phyloP scores from a whole-genome alignment of 2,888 invertebrate species.

The Drosophila paucipuncta region DNA sequence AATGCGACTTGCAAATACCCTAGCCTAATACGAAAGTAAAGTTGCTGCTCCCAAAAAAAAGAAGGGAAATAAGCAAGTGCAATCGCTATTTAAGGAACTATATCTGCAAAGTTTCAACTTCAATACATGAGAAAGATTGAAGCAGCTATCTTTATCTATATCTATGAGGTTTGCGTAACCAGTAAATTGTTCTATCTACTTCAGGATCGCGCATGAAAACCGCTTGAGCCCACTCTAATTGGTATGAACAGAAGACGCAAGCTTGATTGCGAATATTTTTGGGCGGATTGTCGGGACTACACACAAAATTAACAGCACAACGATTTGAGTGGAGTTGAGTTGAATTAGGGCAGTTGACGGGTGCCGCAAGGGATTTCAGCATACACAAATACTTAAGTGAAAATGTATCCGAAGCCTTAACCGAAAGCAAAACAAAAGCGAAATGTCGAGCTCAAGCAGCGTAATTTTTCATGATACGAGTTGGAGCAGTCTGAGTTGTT shows the following conservation, averaged over 20 bases:
- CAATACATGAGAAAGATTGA: background rate
- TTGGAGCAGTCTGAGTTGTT: conserved; percentile 16
- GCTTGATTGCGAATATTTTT: conserved; percentile 47
- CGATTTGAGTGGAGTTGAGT: conserved; percentile 26
- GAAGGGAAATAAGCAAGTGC: background rate
- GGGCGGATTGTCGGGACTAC: conserved; percentile 42
- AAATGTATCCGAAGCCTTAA: conserved; percentile 49
- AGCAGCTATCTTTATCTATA: background rate
- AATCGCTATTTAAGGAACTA: background rate
- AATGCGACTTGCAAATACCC: background rate
- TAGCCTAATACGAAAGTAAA: background rate
- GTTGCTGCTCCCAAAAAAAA: background rate
- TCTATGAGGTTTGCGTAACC: background rate
- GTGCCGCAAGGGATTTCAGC: conserved; percentile 40
- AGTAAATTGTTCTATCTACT: background rate
- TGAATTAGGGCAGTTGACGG: conserved; percentile 11
- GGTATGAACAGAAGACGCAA: conserved; percentile 10
- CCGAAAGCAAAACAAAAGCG: conserved; percentile 24
- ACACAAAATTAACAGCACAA: conserved; percentile 47
- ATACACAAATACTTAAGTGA: conserved; percentile 48
- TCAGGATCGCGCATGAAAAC: background rate
- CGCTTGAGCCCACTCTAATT: background rate
- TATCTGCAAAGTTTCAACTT: background rate
- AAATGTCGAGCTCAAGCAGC: conserved; percentile 38
- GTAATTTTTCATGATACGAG: conserved; percentile 69